Conservation (phyloP, 2,797 vertebrate genomes). For the Salarias fasciatus region DNA sequence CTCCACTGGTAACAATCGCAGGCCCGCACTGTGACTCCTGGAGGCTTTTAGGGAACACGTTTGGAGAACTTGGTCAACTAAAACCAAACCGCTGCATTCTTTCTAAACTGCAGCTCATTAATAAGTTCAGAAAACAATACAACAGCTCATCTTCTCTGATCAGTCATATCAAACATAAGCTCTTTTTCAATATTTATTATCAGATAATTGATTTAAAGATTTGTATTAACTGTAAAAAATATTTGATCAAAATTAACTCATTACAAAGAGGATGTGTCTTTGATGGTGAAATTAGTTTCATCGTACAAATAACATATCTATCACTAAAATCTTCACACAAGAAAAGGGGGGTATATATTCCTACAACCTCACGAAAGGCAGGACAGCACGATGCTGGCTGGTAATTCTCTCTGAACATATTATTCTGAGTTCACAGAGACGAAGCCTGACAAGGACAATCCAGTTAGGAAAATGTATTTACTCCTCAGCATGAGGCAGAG, state of each 20-base stretch:
- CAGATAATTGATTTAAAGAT: too few species aligned
- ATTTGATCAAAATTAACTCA: too few species aligned
- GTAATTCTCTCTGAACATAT: slow-evolving; percentile 21
- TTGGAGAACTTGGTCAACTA: neutral
- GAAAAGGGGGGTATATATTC: too few species aligned
- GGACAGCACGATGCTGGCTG: slow-evolving; percentile 3
- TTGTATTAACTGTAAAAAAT: too few species aligned
- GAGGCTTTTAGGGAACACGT: slow-evolving; percentile 22
- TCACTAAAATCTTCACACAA: too few species aligned
- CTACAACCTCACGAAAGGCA: neutral
- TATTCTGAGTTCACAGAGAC: slow-evolving; percentile 15
- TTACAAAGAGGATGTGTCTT: too few species aligned
- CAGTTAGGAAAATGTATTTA: slow-evolving; percentile 13
- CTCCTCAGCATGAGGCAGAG: neutral
- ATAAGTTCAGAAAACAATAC: neutral
- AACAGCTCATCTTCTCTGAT: neutral
- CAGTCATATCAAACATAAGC: too few species aligned
- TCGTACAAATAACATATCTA: too few species aligned
- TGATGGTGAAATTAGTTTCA: too few species aligned
- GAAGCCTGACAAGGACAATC: slow-evolving; percentile 15
- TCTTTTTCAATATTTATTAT: too few species aligned
- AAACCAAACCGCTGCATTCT: neutral
- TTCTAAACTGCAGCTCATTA: slow-evolving; percentile 1
- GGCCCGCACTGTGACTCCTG: slow-evolving; percentile 21
- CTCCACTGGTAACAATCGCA: slow-evolving; percentile 47